Evolutionary conservation across 1,140 invertebrate species (phyloP), one percentile per base, ranked within the genome.

Genomic region (Hyposmocoma kahamanoa): DNA sequence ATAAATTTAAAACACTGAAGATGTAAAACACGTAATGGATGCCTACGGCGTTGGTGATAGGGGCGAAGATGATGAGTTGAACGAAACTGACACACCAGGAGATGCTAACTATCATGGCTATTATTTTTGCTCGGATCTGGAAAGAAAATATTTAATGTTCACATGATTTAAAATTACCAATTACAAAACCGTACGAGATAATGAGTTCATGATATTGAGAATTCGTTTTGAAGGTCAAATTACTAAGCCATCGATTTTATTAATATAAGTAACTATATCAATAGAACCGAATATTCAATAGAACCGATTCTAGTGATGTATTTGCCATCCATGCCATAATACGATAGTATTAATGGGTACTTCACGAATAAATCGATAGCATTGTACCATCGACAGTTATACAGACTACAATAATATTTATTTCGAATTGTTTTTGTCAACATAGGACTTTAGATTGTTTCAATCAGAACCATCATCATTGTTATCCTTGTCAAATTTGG

Each of bases 121-220:
- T 18, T 1, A 57, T 20, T 34, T 34, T 48, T 9, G 50, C 50
- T 13, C 55, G 26, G 9, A 57, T 38, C 55, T 57, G 46, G 1
- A 21, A 49, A 51, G 30, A 46, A 41, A 50, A 3, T 18, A 20
- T 28, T 2, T 21, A 11, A 41, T n/a, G 11, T 30, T 3, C 26
- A 32, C 11, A 30, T 15, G 15, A 39, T 15, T 24, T 1, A 39
- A 48, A 34, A 38, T n/a, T 15, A 42, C 19, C 8, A 2, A 19
- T 21, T 15, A 20, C 8, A 6, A n/a, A 13, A 42, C 13, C n/a
- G 22, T 22, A 18, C 21, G 34, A 39, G 13, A 38, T 26, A 47
- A n/a, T 21, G 6, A 9, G 17, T 2, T 38, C 22, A 15, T 38
- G 32, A 30, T 13, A n/a, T 19, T 30, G n/a, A 46, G 11, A 6